Conservation (phyloP, 2,888 invertebrate species). For the Eupithecia dodoneata region DNA sequence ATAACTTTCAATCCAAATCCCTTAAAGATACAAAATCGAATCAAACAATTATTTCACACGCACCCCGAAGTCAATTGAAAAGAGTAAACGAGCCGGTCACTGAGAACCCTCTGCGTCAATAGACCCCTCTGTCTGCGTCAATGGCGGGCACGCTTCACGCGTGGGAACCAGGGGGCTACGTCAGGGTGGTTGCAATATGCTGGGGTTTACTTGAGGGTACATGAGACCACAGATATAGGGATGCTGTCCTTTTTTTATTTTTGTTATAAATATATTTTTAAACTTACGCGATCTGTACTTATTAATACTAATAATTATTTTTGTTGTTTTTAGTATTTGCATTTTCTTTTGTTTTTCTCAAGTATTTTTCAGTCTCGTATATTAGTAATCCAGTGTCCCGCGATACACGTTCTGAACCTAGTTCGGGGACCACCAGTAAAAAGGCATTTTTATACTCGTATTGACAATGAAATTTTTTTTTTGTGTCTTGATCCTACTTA, state of each 20-base stretch:
- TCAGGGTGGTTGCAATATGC: slow-evolving; percentile 22
- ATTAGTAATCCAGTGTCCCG: too few species aligned
- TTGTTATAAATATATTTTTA: too few species aligned
- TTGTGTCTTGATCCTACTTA: neutral
- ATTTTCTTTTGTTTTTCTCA: too few species aligned
- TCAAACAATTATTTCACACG: slow-evolving; percentile 18
- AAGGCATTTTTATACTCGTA: too few species aligned
- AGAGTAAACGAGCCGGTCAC: slow-evolving; percentile 10
- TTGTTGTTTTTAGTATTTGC: too few species aligned
- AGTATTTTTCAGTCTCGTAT: too few species aligned
- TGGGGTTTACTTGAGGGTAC: slow-evolving; percentile 7
- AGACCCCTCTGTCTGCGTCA: slow-evolving; percentile 8
- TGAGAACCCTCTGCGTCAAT: slow-evolving; percentile 23
- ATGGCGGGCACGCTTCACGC: slow-evolving; percentile 50
- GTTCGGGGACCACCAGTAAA: too few species aligned
- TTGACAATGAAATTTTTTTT: too few species aligned
- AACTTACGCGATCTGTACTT: too few species aligned
- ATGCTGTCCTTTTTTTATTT: neutral
- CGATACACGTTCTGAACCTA: too few species aligned
- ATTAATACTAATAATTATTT: too few species aligned
- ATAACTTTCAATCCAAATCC: neutral
- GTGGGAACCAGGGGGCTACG: slow-evolving; percentile 56
- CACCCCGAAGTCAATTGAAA: slow-evolving; percentile 16
- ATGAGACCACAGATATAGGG: slow-evolving; percentile 3
- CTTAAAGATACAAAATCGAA: neutral